Evolutionary conservation across 2,888 invertebrate genomes (phyloP).

Genomic region (Sesamia inferens): DNA sequence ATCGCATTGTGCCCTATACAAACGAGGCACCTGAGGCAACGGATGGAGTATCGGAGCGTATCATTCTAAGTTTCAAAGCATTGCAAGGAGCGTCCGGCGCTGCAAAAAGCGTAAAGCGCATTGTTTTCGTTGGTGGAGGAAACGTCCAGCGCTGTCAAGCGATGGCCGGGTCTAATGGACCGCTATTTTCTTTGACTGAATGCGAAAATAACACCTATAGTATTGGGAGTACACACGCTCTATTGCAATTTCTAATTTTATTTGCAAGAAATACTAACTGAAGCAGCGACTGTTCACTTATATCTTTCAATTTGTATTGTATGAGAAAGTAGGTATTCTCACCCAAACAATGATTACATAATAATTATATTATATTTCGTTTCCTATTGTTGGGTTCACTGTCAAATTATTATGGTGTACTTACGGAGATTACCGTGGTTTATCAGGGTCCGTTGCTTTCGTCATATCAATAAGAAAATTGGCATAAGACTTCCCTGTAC

Average conservation of each 20-base stretch:
- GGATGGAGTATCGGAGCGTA: slow-evolving; percentile 77
- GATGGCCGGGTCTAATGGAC: slow-evolving; percentile 81
- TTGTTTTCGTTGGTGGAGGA: slow-evolving; percentile 83
- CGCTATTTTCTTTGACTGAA: slow-evolving; percentile 79
- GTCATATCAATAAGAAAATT: slow-evolving; percentile 29
- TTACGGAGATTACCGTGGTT: slow-evolving; percentile 10
- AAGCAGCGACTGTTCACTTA: slow-evolving; percentile 5
- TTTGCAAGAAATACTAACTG: slow-evolving; percentile 34
- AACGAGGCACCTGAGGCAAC: slow-evolving; percentile 70
- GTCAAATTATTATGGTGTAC: slow-evolving; percentile 20
- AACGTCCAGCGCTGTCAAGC: slow-evolving; percentile 79
- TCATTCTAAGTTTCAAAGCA: slow-evolving; percentile 80
- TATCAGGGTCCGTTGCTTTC: slow-evolving; percentile 30
- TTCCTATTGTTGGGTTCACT: slow-evolving; percentile 13
- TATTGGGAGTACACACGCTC: slow-evolving; percentile 59
- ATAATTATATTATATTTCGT: slow-evolving; percentile 18
- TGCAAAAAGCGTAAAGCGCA: slow-evolving; percentile 84
- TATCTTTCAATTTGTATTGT: slow-evolving; percentile 19
- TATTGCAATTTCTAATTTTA: slow-evolving; percentile 58
- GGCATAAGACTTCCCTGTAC: slow-evolving; percentile 27
- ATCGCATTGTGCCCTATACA: slow-evolving; percentile 70
- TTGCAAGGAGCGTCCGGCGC: slow-evolving; percentile 77
- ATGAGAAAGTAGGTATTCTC: slow-evolving; percentile 12
- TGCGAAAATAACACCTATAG: slow-evolving; percentile 69
- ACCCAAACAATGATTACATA: slow-evolving; percentile 12